Evolutionary conservation across 2,888 invertebrate genomes (phyloP), one percentile per base, ranked within the genome.

Genomic region (Rhyacophila evoluta): DNA sequence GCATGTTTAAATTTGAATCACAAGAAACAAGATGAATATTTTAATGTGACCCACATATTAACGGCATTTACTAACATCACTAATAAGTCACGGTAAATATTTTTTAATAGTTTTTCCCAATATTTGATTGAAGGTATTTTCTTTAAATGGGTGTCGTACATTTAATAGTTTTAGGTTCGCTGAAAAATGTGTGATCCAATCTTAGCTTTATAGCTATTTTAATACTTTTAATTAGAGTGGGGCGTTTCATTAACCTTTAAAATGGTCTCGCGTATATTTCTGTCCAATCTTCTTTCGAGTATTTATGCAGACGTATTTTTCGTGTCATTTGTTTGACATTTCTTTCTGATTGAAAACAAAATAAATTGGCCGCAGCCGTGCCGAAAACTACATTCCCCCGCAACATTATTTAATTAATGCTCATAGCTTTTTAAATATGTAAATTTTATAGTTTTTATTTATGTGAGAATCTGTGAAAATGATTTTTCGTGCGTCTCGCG

Each of bases 181-280:
- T 33, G 6, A 6, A 33, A 33, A 33, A 6, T 33, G 29, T 33
- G 6, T 4, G 29, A 55, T 55, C 15, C 19, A 55, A 55, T 55
- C 55, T 55, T 8, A 12, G 55, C 19, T 55, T 25, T 19, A 55
- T 25, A 55, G 55, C 55, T 55, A 55, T 55, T 55, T 55, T 55
- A 55, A 19, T 55, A 55, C 55, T 55, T 19, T 55, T 19, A 55
- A 55, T 55, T 55, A 55, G 55, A 55, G 55, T 55, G 10, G 55
- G 55, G 8, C 15, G 55, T 10, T 33, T 33, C 55, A 55, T 55
- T 55, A 55, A 55, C 19, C 55, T 55, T 55, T 8, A 55, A 41
- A 55, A 55, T 55, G 15, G 25, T 55, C 25, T 6, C 19, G 55
- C 25, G 5, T 55, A 55, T 55, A 55, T 55, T 55, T 55, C 19